These are phyloP conservation scores for Pluvianellus socialis DNA, from an alignment of 2,113 vertebrate genomes.

Conservation along the genomic window DNA sequence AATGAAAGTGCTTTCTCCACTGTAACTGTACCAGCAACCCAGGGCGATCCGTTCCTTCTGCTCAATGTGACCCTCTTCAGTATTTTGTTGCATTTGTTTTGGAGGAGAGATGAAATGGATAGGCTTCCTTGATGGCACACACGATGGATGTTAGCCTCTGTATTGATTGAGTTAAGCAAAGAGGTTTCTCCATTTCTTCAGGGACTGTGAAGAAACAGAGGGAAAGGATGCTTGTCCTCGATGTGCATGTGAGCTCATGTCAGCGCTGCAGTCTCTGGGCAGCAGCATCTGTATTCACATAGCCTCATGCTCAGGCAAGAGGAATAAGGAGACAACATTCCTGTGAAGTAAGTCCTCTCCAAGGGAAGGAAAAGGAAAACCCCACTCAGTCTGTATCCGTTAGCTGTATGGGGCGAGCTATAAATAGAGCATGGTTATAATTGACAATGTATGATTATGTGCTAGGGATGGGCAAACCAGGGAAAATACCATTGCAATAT, in stretches of 20 bases:
- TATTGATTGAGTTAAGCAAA: neutral
- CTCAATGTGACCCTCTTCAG: neutral
- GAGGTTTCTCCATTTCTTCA: neutral
- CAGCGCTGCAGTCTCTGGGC: neutral
- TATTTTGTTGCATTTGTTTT: neutral
- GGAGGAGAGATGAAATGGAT: neutral
- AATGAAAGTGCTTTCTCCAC: neutral
- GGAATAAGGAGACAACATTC: slow-evolving; percentile 26
- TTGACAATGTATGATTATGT: neutral
- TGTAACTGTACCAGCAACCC: neutral
- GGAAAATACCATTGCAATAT: neutral
- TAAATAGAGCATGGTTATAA: neutral
- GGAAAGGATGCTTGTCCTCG: neutral
- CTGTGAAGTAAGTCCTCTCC: slow-evolving; percentile 56
- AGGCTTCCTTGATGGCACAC: neutral
- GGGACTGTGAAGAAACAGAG: neutral
- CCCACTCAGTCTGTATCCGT: slow-evolving; percentile 53
- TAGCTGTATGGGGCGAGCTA: neutral
- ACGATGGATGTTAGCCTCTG: neutral
- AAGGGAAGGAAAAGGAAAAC: slow-evolving; percentile 59
- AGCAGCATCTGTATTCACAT: neutral
- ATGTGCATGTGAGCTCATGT: neutral
- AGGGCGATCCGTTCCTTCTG: neutral
- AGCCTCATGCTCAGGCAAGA: neutral
- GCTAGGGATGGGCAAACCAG: neutral